These are phyloP conservation scores for Hucho hucho DNA, from an alignment of 2,113 vertebrate genomes.

Conservation along the genomic window DNA sequence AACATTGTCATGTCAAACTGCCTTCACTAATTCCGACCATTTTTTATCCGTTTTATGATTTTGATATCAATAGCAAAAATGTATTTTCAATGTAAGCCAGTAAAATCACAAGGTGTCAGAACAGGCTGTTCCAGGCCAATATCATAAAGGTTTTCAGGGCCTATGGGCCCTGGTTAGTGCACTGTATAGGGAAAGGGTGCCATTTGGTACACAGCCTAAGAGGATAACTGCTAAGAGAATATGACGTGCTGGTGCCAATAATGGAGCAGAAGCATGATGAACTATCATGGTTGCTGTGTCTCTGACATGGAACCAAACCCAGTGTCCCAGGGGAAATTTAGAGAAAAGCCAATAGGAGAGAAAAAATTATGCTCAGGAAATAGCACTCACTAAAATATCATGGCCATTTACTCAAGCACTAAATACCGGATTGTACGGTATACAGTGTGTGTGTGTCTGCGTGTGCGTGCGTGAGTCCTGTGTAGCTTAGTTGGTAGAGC, in stretches of 20 bases:
- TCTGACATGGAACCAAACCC: conserved; percentile 66
- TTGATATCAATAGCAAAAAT: neutral
- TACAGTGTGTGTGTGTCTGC: conserved; percentile 1
- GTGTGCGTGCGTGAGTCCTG: too few relatives aligned
- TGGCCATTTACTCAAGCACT: conserved; percentile 69
- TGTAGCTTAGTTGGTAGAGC: too few relatives aligned
- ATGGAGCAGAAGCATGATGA: conserved; percentile 64
- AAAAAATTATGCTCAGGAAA: conserved; percentile 59
- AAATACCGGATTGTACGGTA: conserved; percentile 47
- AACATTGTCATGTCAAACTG: conserved; percentile 31
- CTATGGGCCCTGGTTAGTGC: too few relatives aligned
- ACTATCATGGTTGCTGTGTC: conserved; percentile 56
- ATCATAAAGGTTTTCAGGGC: conserved; percentile 36
- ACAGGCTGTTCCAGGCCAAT: conserved; percentile 16
- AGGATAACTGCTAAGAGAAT: conserved; percentile 69
- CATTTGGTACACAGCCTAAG: too few relatives aligned
- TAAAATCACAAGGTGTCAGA: neutral
- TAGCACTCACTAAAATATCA: conserved; percentile 64
- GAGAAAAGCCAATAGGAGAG: conserved; percentile 53
- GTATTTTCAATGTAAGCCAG: neutral
- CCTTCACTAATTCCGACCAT: conserved; percentile 45
- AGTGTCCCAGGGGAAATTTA: conserved; percentile 74
- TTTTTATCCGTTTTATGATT: conserved; percentile 32
- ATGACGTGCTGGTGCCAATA: conserved; percentile 66
- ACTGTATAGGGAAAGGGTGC: too few relatives aligned